Evolutionary conservation across 35 echinoderm and acorn worm species (phyloP).

Genomic region (Diadema setosum): DNA sequence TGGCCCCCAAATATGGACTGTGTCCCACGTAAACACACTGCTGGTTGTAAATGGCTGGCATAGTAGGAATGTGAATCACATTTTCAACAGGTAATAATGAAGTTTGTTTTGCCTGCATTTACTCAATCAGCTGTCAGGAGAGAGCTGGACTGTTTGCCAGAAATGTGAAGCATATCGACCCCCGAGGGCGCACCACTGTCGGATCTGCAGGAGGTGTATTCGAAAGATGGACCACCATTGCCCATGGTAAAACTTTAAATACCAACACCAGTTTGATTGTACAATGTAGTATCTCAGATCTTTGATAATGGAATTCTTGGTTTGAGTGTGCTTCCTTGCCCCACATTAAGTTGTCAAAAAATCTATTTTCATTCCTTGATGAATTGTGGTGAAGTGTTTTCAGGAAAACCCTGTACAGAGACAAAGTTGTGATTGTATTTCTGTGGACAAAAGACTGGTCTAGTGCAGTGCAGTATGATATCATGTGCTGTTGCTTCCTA

Average conservation of each 20-base stretch:
- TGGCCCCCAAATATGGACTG: background rate
- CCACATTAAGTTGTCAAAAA: too few relatives aligned
- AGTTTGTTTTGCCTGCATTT: background rate
- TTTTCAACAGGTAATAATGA: background rate
- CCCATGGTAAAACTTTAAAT: constrained; percentile 98
- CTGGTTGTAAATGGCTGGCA: background rate
- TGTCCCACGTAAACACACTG: background rate
- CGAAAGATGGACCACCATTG: constrained; percentile 99
- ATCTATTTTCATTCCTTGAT: too few relatives aligned
- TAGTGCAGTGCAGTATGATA: too few relatives aligned
- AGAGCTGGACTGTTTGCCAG: constrained; percentile 86
- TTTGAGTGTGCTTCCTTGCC: too few relatives aligned
- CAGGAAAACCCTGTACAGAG: too few relatives aligned
- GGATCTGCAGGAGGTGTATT: constrained; percentile 84
- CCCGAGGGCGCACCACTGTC: constrained; percentile 92
- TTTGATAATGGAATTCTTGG: too few relatives aligned
- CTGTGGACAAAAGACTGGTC: too few relatives aligned
- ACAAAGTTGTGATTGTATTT: too few relatives aligned
- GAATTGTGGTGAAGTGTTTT: too few relatives aligned
- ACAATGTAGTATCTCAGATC: too few relatives aligned
- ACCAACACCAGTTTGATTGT: too few relatives aligned
- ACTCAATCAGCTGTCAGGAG: constrained; percentile 25
- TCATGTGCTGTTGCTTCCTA: too few relatives aligned
- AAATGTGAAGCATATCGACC: constrained; percentile 93
- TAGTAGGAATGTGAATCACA: background rate